Evolutionary conservation across 2,113 vertebrate species (phyloP), one percentile per base, ranked within the genome.

Genomic region (Hylia prasina): DNA sequence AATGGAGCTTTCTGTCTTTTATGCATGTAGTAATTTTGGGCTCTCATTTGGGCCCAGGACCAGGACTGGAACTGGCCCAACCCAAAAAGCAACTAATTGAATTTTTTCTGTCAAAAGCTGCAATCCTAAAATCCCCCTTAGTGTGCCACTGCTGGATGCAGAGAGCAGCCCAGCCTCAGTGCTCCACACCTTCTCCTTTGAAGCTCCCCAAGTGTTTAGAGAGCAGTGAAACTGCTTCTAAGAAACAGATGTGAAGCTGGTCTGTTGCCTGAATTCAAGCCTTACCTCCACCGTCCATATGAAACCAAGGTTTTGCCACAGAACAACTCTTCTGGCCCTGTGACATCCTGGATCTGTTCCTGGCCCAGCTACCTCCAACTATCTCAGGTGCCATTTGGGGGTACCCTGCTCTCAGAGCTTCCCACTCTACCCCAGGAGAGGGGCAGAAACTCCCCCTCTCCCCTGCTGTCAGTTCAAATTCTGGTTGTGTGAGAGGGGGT

Each of bases 311-410:
- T 45, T 84, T 85, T 47, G 21, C 30, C 47, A 65, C 31, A 61
- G 44, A 93, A n/a, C 17, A 57, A 13, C 13, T 25, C 69, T 57
- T 24, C 28, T 63, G n/a, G 11, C 3, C 20, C 30, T 2, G 0
- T 2, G 0, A 10, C 1, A 0, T n/a, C n/a, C n/a, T n/a, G 6
- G 2, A 3, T 48, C 42, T 53, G n/a, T 30, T 31, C 33, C 30
- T 69, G 13, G 7, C 35, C 33, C 35, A 44, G 23, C 8, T 27
- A 48, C 15, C 40, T 72, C 21, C 53, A 64, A 9, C 11, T 13
- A 56, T 12, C 20, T 65, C 57, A 35, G 7, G 6, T 56, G 22
- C 5, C 11, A n/a, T 30, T 15, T 28, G 14, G 6, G 15, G 6
- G 3, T 20, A 51, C 16, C 21, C 19, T 7, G 7, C 7, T 57